Evolutionary conservation across 2,113 vertebrate species (phyloP).

Genomic region (Sclerurus mexicanus): DNA sequence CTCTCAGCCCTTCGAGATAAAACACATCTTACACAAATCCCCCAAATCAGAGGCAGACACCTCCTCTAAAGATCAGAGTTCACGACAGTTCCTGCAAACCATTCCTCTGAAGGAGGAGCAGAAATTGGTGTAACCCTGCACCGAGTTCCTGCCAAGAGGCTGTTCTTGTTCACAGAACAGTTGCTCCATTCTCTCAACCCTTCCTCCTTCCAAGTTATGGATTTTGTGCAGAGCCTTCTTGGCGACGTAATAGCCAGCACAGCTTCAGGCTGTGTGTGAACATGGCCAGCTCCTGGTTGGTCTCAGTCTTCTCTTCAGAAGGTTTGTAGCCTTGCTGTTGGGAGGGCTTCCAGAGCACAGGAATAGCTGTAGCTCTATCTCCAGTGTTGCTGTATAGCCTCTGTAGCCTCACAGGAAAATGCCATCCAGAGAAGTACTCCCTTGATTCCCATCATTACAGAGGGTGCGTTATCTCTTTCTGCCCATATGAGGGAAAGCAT

Average conservation of each 20-base stretch:
- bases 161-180: background rate
- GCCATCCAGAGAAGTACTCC: background rate
- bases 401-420: background rate
- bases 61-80: background rate
- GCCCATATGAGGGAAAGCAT: background rate
- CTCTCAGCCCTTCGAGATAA: background rate
- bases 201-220: fast-evolving
- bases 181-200: background rate
- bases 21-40: background rate
- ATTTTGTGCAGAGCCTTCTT: background rate
- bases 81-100: background rate
- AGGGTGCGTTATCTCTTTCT: background rate
- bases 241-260: background rate
- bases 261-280: background rate
- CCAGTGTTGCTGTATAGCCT: fast-evolving
- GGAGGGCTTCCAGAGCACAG: background rate
- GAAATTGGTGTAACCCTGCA: background rate
- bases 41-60: background rate
- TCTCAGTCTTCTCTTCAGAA: background rate
- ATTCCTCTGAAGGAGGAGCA: background rate
- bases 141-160: background rate
- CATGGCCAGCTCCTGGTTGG: fast-evolving
- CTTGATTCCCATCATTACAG: fast-evolving
- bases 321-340: background rate
- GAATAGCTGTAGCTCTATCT: background rate